Evolutionary conservation across 2,797 vertebrate species (phyloP), one percentile per base, ranked within the genome.

Genomic region (Enteromius radiatus): DNA sequence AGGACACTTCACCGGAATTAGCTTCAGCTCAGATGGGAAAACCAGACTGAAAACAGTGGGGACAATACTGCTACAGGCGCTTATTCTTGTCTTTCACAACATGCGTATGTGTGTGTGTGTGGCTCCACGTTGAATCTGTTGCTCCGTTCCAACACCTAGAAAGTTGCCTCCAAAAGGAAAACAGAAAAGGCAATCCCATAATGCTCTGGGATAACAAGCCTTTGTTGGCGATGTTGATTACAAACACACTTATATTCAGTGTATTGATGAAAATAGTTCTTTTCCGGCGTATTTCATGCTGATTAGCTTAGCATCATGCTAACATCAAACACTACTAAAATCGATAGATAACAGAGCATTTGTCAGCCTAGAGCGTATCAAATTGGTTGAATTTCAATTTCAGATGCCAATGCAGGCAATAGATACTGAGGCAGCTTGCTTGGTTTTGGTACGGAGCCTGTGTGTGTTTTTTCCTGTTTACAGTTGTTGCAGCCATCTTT

Each of bases 381-480:
- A n/a, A 74, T 7, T 38, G 31, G 43, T 65, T 11, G 11, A 23
- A 52, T 49, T n/a, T n/a, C n/a, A n/a, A n/a, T n/a, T n/a, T 14
- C 45, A 52, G 61, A 21, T 31, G 26, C 56, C 26, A 59, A 26
- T 19, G 43, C 47, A 49, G 70, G 1, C 17, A 3, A 28, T 41
- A 54, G 33, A 41, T 21, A 69, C 17, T 6, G 14, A 36, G 28
- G 11, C 19, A n/a, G 17, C 26, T 61, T 15, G 19, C 52, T 45
- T 5, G 65, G 31, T 38, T 52, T 59, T 36, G 36, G 23, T 49
- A 28, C 33, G 21, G 33, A 59, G 71, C 10, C 33, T 9, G 41
- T 26, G 21, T 64, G 79, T 68, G 23, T 45, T 14, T 83, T 88
- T 86, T 85, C 78, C 80, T 88, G 83, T 87, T 87, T 84, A 84